Base-by-base conservation (phyloP, 2,888 invertebrate genomes). In the Chrysolina americana region DNA sequence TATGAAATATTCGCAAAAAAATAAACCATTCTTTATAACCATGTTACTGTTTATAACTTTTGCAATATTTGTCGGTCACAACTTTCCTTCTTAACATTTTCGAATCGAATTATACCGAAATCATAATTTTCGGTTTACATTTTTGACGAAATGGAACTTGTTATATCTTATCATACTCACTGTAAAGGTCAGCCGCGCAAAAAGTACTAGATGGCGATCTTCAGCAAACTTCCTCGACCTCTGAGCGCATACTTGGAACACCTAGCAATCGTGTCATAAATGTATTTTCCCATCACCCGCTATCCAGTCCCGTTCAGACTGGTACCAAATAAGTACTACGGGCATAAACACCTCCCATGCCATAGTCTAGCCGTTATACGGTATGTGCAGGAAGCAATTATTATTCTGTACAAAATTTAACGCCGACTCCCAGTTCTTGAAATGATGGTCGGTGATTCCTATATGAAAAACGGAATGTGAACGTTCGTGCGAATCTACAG, bases 361-460 rank as follows among this genome's bases (percentile, higher is more conserved):
- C 17, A 21, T 23, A 71, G 74, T 76, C 78, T 73, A 74, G 76
- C 69, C 74, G 71, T 65, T 65, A 41, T 68, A 78, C 78, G 78
- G 78, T 78, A 78, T 73, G 71, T 74, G 71, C 71, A 74, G 76
- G 72, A 76, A 76, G 70, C 76, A 71, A 78, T 77, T 70, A 77
- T 72, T 71, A 77, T 72, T 71, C 71, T 47, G 19, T 41, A 64
- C 71, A 68, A 76, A 78, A 78, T 78, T 72, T 71, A 70, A 74
- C 69, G 70, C 75, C 64, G 68, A 59, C 47, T 65, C 73, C 50
- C 36, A 59, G 73, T 53, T n/a, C 36, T 36, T 28, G 73, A 69
- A 73, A 73, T 73, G 68, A 73, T 73, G 17, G 28, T n/a, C 28
- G 59, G 36, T 28, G 59, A 59, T 28, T n/a, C 59, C 36, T 9